A percentile compares a stretch with the other conserved stretches of the same genome.
Evolutionary conservation across 1,140 invertebrate species (phyloP).

Genomic region (Drosophila seguyi): DNA sequence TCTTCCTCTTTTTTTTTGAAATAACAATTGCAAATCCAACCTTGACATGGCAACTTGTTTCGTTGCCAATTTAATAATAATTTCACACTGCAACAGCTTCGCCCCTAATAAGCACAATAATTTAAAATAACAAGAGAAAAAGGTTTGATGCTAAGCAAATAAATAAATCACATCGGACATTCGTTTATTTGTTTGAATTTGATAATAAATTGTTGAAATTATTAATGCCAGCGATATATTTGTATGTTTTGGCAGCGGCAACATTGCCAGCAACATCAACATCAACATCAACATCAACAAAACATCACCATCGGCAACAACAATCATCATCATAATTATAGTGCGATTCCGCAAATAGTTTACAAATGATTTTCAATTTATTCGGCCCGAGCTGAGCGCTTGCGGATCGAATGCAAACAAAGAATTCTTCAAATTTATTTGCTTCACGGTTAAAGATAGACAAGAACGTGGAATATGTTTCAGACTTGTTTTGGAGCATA

Average conservation of each 20-base stretch:
- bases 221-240: conserved; percentile 51
- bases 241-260: conserved; percentile 63
- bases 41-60: conserved; percentile 58
- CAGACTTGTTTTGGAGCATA: conserved; percentile 42
- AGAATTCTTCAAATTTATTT: conserved; percentile 77
- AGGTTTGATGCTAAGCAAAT: conserved; percentile 48
- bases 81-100: conserved; percentile 1
- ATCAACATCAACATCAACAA: background rate
- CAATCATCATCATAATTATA: conserved; percentile 52
- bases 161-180: conserved; percentile 51
- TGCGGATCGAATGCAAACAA: conserved; percentile 42
- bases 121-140: conserved; percentile 1
- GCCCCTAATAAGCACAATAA: background rate
- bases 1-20: background rate
- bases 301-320: conserved; percentile 13
- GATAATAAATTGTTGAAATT: conserved; percentile 74
- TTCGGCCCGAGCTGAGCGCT: conserved; percentile 20
- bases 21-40: conserved; percentile 23
- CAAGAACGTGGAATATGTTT: conserved; percentile 50
- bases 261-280: conserved; percentile 9
- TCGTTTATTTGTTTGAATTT: conserved; percentile 63
- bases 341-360: conserved; percentile 45
- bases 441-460: conserved; percentile 48
- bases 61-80: conserved; percentile 28
- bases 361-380: conserved; percentile 70